Evolutionary conservation across 2,113 vertebrate species (phyloP), one percentile per base, ranked within the genome.

Genomic region (Empidonax alnorum): DNA sequence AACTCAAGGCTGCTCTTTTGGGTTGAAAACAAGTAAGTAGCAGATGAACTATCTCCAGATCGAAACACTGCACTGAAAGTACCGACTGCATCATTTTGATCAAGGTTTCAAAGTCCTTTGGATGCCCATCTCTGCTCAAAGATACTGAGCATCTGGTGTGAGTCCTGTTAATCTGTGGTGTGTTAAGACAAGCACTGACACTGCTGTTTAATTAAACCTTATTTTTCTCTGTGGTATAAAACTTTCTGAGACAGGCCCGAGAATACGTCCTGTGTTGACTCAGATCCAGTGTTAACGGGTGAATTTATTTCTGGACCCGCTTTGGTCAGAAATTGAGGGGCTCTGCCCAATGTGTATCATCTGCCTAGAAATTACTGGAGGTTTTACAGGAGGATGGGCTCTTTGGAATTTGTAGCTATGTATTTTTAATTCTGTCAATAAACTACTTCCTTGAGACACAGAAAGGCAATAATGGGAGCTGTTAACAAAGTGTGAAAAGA

Each of bases 401-500:
- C 95, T 97, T 95, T 97, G 96, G 97, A 97, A 95, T 97, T 96
- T 97, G 97, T 96, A 95, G 97, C 96, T 96, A 97, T 97, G 96
- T 97, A 97, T 98, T 97, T 98, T 98, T 98, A 98, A 98, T 97
- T 97, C 97, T 97, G 97, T 98, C 98, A 98, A 98, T 98, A 98
- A 99, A 98, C 96, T 79, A 94, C 98, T 98, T 98, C 97, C 97
- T 97, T 90, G 92, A 92, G 97, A 98, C 97, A 97, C 96, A 93
- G 96, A 98, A 97, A 97, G 94, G 97, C 96, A 97, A 97, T 98
- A 98, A 98, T 98, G 96, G 94, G 93, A 97, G 96, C 96, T 98
- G 98, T 98, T 98, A 98, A 98, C 97, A 96, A 98, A 98, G 98
- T 98, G 98, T 98, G 98, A 99, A 98, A 98, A 98, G 98, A 98